These are phyloP conservation scores for Ariopsis seemanni DNA, from an alignment of 2,113 vertebrate genomes.

Conservation along the genomic window DNA sequence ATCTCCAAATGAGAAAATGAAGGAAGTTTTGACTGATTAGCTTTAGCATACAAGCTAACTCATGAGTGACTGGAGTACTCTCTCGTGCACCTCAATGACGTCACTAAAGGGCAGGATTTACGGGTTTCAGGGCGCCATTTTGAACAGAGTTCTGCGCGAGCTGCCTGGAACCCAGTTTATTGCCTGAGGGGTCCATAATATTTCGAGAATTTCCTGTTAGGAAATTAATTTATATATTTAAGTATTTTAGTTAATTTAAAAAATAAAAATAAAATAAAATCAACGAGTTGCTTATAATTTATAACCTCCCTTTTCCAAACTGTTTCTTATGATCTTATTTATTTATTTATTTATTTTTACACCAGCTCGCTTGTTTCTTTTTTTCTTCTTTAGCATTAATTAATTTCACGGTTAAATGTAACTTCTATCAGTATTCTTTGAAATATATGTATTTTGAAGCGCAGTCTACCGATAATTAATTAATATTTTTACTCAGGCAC, in stretches of 20 bases:
- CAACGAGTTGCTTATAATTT: not conserved
- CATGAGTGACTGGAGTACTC: no score
- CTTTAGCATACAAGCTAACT: not conserved
- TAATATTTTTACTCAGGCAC: slow-evolving; percentile 42
- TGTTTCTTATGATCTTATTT: not conserved
- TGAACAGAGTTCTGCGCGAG: not conserved
- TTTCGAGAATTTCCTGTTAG: not conserved
- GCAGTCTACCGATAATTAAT: not conserved
- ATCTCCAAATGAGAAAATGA: not conserved
- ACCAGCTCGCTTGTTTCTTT: not conserved
- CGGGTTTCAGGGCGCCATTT: not conserved
- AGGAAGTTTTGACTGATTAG: not conserved
- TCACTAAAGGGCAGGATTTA: not conserved
- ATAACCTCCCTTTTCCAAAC: no score
- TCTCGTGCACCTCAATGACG: not conserved
- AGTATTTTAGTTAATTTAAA: not conserved
- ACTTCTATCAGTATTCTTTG: not conserved
- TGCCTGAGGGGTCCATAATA: not conserved
- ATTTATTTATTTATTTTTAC: not conserved
- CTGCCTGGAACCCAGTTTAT: no score
- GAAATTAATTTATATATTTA: not conserved
- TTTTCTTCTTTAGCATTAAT: not conserved
- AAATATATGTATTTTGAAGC: not conserved
- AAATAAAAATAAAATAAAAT: no score
- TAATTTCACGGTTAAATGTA: not conserved